phyloP scores from a whole-genome alignment of 2,113 vertebrate species.

The Gymnarchus niloticus region DNA sequence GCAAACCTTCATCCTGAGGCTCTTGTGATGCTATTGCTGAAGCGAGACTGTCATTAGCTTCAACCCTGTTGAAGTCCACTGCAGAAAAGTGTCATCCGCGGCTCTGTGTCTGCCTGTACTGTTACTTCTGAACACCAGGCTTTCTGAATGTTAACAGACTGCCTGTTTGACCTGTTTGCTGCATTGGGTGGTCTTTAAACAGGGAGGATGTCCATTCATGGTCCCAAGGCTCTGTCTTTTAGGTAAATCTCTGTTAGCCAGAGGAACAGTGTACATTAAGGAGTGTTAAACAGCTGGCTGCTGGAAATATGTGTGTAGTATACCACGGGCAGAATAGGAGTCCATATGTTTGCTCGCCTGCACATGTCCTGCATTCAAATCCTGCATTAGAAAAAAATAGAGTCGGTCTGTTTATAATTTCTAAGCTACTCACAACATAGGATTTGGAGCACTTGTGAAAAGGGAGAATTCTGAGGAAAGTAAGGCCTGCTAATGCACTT shows the following conservation, averaged over 20 bases:
- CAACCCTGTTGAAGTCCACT: too few relatives aligned
- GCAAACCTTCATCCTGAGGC: neutral
- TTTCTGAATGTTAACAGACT: too few relatives aligned
- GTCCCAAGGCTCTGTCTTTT: neutral
- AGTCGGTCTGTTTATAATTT: neutral
- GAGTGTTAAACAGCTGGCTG: neutral
- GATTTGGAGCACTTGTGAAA: neutral
- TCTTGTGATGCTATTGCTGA: neutral
- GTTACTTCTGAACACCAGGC: too few relatives aligned
- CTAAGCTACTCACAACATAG: too few relatives aligned
- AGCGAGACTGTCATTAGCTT: too few relatives aligned
- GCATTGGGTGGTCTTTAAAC: too few relatives aligned
- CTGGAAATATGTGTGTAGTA: neutral
- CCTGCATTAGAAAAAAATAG: neutral
- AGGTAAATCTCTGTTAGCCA: neutral
- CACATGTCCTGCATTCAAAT: neutral
- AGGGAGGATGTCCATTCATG: too few relatives aligned
- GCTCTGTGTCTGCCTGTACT: too few relatives aligned
- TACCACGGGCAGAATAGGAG: neutral
- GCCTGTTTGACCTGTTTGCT: too few relatives aligned
- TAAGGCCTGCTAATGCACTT: neutral
- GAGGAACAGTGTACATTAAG: neutral
- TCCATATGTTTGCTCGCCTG: neutral
- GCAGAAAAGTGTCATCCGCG: neutral
- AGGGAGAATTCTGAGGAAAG: neutral